Conservation (phyloP, 2,113 vertebrate species). For the Alosa alosa region DNA sequence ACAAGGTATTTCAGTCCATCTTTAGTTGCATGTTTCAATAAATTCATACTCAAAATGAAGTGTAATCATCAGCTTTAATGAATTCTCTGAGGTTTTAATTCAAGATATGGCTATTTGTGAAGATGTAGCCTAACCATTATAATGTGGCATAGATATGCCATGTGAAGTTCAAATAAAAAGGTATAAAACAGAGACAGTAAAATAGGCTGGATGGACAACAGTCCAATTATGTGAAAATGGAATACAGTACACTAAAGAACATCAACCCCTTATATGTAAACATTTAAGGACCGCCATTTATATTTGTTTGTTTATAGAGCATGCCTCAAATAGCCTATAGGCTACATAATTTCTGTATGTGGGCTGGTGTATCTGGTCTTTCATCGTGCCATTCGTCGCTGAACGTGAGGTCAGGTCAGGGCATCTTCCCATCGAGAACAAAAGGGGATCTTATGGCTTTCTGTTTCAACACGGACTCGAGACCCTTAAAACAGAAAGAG, state of each 20-base stretch:
- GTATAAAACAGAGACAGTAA: not conserved
- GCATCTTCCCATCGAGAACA: conserved; percentile 68
- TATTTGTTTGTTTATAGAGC: not conserved
- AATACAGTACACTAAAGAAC: not conserved
- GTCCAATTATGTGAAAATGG: not conserved
- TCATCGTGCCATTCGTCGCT: not conserved
- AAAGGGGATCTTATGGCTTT: conserved; percentile 73
- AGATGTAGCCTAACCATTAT: not conserved
- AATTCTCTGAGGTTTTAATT: not conserved
- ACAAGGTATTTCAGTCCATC: not conserved
- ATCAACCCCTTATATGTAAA: not conserved
- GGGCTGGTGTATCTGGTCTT: not conserved
- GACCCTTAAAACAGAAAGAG: conserved; percentile 67
- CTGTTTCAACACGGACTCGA: conserved; percentile 76
- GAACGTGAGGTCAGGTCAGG: not conserved
- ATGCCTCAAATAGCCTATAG: not conserved
- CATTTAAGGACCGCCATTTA: not conserved
- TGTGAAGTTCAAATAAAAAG: too few species aligned
- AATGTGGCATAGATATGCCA: too few species aligned
- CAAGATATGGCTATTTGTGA: not conserved
- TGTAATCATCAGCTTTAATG: conserved; percentile 4
- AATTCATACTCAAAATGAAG: not conserved
- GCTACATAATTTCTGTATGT: not conserved
- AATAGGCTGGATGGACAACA: not conserved
- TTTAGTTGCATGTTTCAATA: not conserved